Conservation (phyloP, 2,113 vertebrate genomes). For the Chaetodon trifascialis region DNA sequence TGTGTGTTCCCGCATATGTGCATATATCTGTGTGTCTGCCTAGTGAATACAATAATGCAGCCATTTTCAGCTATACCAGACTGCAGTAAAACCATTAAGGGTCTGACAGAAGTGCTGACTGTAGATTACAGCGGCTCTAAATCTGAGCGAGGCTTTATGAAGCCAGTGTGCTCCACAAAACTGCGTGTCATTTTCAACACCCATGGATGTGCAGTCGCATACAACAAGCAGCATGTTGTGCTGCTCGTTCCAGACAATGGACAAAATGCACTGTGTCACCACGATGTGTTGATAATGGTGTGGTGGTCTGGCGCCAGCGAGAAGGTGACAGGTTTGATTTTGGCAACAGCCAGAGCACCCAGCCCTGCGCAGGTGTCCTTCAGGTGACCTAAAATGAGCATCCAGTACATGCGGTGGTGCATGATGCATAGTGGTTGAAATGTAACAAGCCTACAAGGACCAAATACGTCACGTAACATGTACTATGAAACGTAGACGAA, state of each 20-base stretch:
- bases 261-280: neutral
- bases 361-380: conserved; percentile 15
- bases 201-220: neutral
- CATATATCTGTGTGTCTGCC: conserved; percentile 39
- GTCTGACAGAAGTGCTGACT: conserved; percentile 75
- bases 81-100: conserved; percentile 72
- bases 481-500: neutral
- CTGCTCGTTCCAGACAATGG: conserved; percentile 18
- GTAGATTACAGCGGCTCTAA: conserved; percentile 64
- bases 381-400: conserved; percentile 3
- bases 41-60: conserved; percentile 65
- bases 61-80: conserved; percentile 59
- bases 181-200: conserved; percentile 36
- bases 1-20: conserved; percentile 50
- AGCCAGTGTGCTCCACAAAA: conserved; percentile 44
- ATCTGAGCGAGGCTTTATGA: conserved; percentile 58
- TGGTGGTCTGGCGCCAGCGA: neutral
- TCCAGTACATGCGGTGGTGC: neutral
- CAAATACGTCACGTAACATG: neutral
- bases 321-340: neutral
- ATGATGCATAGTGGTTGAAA: neutral
- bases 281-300: neutral
- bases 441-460: neutral
- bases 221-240: conserved; percentile 23
- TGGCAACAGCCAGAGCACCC: neutral